Evolutionary conservation across 2,797 vertebrate genomes (phyloP), one percentile per base, ranked within the genome.

Genomic region (Coranthus polyacanthus): DNA sequence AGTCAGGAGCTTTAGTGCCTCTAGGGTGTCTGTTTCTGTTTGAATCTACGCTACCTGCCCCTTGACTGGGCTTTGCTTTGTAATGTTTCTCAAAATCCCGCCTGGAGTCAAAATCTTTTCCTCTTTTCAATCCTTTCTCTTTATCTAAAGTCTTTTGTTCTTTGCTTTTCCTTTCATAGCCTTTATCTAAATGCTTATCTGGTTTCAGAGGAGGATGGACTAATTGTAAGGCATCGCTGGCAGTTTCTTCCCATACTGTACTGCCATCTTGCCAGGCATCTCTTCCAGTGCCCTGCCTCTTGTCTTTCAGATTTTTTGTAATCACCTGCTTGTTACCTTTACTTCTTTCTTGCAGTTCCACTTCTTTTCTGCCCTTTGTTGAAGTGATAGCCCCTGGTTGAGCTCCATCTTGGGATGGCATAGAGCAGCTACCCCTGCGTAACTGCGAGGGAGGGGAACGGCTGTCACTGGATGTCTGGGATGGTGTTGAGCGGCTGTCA

Each of bases 121-220:
- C n/a, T 87, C 73, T 66, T 94, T 92, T 63, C 75, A 45, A 43
- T 89, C 93, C 36, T 81, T 82, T 72, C 92, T 94, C 49, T 26
- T 43, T 94, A 95, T 54, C 95, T 91, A 6, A 41, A 53, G 32
- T 15, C 47, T 2, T 79, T 93, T 94, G 12, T 78, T 88, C 90
- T 93, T 95, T 63, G 76, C 87, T 91, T 95, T 68, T 75, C 92
- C 95, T 58, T 94, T 93, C 91, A 72, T 84, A 91, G 54, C 95
- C 93, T 79, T 95, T 95, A 61, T 96, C 94, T 1, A 92, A 92
- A 1, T 90, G 85, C 68, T 95, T 95, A 43, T 94, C 92, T 29
- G 47, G 46, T 69, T 73, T 72, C 8, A 21, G 18, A 0, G 34
- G 8, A 22, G 29, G n/a, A 10, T 45, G 67, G 13, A 26, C 22